These are phyloP conservation scores for Alauda arvensis DNA, from an alignment of 2,797 vertebrate species.

Conservation along the genomic window DNA sequence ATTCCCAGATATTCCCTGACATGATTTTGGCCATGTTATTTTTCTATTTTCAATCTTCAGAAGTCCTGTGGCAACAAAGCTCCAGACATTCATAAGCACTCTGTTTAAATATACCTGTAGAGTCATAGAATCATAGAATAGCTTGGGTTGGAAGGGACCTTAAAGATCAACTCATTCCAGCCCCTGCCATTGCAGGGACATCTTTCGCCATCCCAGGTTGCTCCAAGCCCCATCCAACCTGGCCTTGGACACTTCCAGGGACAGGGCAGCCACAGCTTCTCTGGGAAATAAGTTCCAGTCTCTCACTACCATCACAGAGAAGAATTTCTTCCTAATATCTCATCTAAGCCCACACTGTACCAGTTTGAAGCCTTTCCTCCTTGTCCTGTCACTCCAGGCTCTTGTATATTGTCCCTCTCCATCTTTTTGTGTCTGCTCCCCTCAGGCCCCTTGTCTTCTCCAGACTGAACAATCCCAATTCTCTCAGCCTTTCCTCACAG, in stretches of 20 bases:
- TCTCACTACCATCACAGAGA: background rate
- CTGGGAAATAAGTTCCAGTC: background rate
- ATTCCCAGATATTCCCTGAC: background rate
- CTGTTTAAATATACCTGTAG: background rate
- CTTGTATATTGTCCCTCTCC: background rate
- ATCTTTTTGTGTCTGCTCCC: background rate
- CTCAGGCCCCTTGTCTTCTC: background rate
- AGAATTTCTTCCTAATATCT: background rate
- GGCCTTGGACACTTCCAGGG: background rate
- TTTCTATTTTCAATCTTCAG: background rate
- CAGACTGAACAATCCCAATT: background rate
- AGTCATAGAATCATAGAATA: background rate
- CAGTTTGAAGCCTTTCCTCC: background rate
- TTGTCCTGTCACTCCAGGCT: background rate
- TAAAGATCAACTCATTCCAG: background rate
- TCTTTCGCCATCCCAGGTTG: rapidly evolving
- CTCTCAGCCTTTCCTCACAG: background rate
- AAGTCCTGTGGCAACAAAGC: background rate
- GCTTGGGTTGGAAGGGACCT: background rate
- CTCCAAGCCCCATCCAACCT: rapidly evolving
- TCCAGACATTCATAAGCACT: background rate
- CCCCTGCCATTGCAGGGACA: too few species aligned
- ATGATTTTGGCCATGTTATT: background rate
- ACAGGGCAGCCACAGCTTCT: background rate
- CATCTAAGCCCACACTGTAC: background rate